Evolutionary conservation across 2,888 invertebrate genomes (phyloP).

Genomic region (Nephrotoma flavescens): DNA sequence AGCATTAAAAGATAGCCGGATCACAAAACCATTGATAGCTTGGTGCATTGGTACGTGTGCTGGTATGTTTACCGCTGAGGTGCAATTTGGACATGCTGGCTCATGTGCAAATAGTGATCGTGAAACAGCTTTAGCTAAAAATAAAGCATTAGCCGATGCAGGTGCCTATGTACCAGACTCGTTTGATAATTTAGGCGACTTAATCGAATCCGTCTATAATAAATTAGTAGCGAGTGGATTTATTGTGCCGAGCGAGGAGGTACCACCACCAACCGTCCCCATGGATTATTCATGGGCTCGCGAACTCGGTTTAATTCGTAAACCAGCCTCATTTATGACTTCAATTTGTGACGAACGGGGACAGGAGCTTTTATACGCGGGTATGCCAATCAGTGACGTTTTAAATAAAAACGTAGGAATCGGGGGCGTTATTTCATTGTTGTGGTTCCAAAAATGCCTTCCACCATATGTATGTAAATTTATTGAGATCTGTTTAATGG

Average conservation of each 20-base stretch:
- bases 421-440: conserved; percentile 89
- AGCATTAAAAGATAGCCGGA: conserved; percentile 61
- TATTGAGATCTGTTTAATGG: conserved; percentile 97
- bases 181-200: conserved; percentile 80
- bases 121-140: conserved; percentile 91
- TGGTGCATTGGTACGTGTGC: conserved; percentile 97
- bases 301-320: conserved; percentile 92
- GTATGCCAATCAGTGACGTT: conserved; percentile 77
- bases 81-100: conserved; percentile 99
- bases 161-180: conserved; percentile 87
- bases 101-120: conserved; percentile 88
- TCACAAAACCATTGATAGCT: conserved; percentile 90
- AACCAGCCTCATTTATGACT: conserved; percentile 98
- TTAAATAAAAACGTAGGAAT: conserved; percentile 91
- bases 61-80: conserved; percentile 74
- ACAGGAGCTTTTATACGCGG: conserved; percentile 92
- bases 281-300: conserved; percentile 98
- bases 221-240: conserved; percentile 65
- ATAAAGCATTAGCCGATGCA: conserved; percentile 60
- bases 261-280: conserved; percentile 97
- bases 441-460: conserved; percentile 93
- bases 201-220: conserved; percentile 58
- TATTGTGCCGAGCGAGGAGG: conserved; percentile 78
- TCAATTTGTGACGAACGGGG: conserved; percentile 98
- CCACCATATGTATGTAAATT: conserved; percentile 92